These are phyloP conservation scores for Chloroceryle amazona DNA, from an alignment of 2,797 vertebrate genomes.

Conservation along the genomic window DNA sequence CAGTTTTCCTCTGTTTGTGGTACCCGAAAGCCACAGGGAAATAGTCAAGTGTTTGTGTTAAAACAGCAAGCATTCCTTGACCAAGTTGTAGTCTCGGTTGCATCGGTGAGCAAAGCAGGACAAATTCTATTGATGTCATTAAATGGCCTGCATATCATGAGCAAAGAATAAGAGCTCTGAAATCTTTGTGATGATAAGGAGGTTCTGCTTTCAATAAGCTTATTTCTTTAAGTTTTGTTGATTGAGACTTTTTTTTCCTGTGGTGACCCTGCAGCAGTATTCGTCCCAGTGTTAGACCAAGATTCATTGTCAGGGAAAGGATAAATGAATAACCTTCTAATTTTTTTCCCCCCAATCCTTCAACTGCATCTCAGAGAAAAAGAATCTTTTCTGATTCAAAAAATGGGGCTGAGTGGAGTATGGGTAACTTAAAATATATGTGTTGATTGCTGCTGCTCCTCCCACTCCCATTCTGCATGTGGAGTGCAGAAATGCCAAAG, in stretches of 20 bases:
- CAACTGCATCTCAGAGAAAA: neutral
- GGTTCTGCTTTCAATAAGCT: neutral
- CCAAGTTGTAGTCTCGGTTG: rapidly evolving
- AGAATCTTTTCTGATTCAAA: neutral
- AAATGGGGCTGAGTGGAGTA: neutral
- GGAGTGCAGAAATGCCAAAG: conserved; percentile 5
- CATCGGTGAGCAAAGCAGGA: neutral
- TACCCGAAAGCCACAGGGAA: neutral
- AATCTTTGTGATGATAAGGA: neutral
- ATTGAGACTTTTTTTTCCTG: neutral
- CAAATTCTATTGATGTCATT: neutral
- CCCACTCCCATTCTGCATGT: neutral
- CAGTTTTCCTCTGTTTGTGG: neutral
- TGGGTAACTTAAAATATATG: conserved; percentile 11
- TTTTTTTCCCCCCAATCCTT: neutral
- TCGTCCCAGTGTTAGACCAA: neutral
- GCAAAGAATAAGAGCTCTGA: neutral
- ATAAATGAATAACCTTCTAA: neutral
- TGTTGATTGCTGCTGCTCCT: conserved; percentile 25
- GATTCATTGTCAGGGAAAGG: neutral
- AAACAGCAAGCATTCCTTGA: neutral
- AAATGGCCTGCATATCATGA: neutral
- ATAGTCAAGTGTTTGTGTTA: neutral
- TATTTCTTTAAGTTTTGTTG: neutral
- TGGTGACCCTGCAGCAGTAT: neutral